Percentiles rank a stretch among this genome's conserved stretches.
These are phyloP conservation scores for Eulemur mongoz DNA, from an alignment of 2,797 vertebrate genomes.

Conservation along the genomic window DNA sequence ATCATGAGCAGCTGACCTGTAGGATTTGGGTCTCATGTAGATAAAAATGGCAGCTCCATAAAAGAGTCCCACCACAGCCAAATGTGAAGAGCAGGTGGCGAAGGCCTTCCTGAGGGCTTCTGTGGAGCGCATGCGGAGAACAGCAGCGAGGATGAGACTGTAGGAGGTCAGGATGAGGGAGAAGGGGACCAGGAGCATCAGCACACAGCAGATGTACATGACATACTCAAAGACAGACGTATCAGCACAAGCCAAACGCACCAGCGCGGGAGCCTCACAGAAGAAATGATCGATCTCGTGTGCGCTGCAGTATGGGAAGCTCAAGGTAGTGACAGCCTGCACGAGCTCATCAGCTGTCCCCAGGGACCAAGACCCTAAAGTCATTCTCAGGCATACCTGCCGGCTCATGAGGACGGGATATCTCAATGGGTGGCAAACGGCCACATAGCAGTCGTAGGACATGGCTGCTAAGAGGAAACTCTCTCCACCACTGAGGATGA, in stretches of 20 bases:
- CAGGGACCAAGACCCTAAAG: slow-evolving; percentile 24
- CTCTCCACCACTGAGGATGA: slow-evolving; percentile 18
- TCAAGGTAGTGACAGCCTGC: slow-evolving; percentile 15
- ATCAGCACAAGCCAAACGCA: slow-evolving; percentile 18
- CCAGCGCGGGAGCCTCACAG: background rate
- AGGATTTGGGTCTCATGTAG: slow-evolving; percentile 8
- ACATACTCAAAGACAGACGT: background rate
- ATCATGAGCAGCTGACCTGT: background rate
- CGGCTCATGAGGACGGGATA: slow-evolving; percentile 41
- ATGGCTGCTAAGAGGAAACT: slow-evolving; percentile 60
- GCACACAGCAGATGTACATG: slow-evolving; percentile 56
- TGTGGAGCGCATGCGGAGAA: background rate
- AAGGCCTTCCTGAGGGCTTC: slow-evolving; percentile 34
- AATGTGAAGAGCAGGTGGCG: slow-evolving; percentile 36
- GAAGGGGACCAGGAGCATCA: slow-evolving; percentile 39
- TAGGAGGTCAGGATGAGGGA: slow-evolving; percentile 32
- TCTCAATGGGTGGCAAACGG: slow-evolving; percentile 60
- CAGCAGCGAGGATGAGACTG: background rate
- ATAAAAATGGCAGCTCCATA: slow-evolving; percentile 32
- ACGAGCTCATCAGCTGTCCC: slow-evolving; percentile 17
- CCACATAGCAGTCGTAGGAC: slow-evolving; percentile 59
- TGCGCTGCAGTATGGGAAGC: background rate
- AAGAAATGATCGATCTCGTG: slow-evolving; percentile 31
- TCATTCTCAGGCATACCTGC: background rate
- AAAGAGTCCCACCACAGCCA: slow-evolving; percentile 42